phyloP scores from a whole-genome alignment of 2,113 vertebrate genomes.

The Nestor notabilis region DNA sequence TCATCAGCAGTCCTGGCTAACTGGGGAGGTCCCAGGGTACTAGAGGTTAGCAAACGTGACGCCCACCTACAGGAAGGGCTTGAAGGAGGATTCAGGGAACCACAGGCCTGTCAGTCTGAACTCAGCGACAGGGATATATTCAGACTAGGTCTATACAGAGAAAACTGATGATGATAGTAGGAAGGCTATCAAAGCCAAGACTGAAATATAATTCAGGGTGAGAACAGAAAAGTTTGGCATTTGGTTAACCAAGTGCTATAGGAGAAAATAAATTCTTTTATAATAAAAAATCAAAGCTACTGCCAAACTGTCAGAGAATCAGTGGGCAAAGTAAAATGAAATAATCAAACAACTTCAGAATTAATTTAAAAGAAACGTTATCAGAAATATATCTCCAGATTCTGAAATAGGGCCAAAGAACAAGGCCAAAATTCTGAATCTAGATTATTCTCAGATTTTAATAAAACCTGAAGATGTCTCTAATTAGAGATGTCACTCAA shows the following conservation, averaged over 20 bases:
- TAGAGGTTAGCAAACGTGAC: not conserved
- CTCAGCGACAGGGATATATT: not conserved
- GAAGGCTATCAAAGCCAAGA: not conserved
- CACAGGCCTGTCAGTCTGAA: not conserved
- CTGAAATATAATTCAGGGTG: not conserved
- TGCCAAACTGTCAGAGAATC: not conserved
- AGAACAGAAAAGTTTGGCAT: not conserved
- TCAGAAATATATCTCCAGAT: not conserved
- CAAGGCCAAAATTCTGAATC: not conserved
- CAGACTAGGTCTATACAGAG: not conserved
- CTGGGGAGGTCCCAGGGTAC: not conserved
- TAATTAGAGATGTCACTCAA: conserved; percentile 1
- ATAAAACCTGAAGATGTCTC: not conserved
- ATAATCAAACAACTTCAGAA: not conserved
- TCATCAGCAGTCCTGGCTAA: not conserved
- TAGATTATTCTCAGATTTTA: not conserved
- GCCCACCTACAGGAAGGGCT: not conserved
- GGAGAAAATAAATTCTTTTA: not conserved
- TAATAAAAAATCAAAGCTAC: not conserved
- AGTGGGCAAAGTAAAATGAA: not conserved
- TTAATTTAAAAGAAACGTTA: not conserved
- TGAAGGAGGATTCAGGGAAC: not conserved
- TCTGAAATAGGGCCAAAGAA: not conserved
- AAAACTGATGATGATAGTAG: not conserved
- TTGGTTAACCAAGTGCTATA: not conserved